These are phyloP conservation scores for Caenorhabditis remanei DNA, from an alignment of 1,140 invertebrate genomes.

Conservation along the genomic window DNA sequence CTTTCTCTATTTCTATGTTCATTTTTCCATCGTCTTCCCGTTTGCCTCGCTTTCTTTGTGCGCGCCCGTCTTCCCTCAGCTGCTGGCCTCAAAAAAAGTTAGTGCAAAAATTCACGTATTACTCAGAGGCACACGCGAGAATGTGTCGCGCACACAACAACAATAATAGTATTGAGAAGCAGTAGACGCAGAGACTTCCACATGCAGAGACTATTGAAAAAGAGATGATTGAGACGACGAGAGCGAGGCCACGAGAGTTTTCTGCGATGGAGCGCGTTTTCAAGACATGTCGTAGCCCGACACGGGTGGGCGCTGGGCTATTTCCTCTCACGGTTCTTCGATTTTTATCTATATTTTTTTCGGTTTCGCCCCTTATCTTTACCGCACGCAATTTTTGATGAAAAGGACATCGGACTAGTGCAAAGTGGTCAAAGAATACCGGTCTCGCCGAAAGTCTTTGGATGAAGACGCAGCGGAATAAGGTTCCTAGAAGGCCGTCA, in stretches of 20 bases:
- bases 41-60: constrained; percentile 33
- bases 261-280: constrained; percentile 24
- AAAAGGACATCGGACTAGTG: constrained; percentile 42
- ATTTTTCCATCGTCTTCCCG: background rate
- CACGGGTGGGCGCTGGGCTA: constrained; percentile 39
- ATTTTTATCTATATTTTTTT: constrained; percentile 51
- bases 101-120: constrained; percentile 54
- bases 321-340: constrained; percentile 42
- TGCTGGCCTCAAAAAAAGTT: constrained; percentile 44
- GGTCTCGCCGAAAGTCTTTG: background rate
- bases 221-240: background rate
- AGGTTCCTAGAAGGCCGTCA: background rate
- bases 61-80: constrained; percentile 34
- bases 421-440: constrained; percentile 37
- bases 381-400: constrained; percentile 48
- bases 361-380: constrained; percentile 13
- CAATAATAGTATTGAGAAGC: background rate
- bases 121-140: constrained; percentile 29
- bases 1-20: constrained; percentile 19
- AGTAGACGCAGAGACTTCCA: background rate
- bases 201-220: background rate
- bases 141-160: constrained; percentile 14
- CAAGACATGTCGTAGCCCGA: constrained; percentile 8
- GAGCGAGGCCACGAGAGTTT: constrained; percentile 16
- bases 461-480: background rate